Base-by-base conservation (phyloP, 2,888 invertebrate species). In the Cylloceria caligata region DNA sequence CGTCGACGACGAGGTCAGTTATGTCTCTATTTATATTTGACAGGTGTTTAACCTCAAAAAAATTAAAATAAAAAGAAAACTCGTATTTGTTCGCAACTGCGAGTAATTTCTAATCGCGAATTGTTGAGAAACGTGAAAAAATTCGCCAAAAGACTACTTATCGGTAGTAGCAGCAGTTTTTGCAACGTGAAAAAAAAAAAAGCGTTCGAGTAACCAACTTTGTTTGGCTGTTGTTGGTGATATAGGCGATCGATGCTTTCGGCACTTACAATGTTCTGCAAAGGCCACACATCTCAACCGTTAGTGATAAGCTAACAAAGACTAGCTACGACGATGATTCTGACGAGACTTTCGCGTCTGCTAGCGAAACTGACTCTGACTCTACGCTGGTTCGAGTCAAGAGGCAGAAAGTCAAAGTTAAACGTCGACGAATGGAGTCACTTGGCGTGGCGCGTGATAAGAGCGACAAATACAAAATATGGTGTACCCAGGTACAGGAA, bases 391-490 rank as follows among this genome's bases (percentile, higher is more conserved):
- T 93, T 19, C 91, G 88, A 78, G 91, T 93, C 0, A 96, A 96
- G 87, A 94, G 94, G 78, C 94, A 94, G 7, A 94, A 94, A 89
- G 88, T 94, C 19, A 93, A 93, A 80, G 86, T 91, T 13, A 93
- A 93, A 85, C 93, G 94, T 21, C 84, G 87, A 7, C 89, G 86
- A 83, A 81, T 84, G 71, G 86, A 93, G 77, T 92, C 93, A 3
- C 93, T 89, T 83, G 68, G 91, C 87, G 74, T 90, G 13, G 93
- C 93, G 16, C 86, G 93, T 0, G 93, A 93, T 13, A 94, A 93
- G 21, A 94, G 94, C 83, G 96, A 95, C 77, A 96, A 96, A 91
- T 97, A 97, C 89, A 96, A 96, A 91, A 94, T 97, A 85, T 98
- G 97, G 97, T 94, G 94, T 85, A 93, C 93, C 1, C 94, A 94